Conservation (phyloP, 2,797 vertebrate species). For the Sebastes miniatus region DNA sequence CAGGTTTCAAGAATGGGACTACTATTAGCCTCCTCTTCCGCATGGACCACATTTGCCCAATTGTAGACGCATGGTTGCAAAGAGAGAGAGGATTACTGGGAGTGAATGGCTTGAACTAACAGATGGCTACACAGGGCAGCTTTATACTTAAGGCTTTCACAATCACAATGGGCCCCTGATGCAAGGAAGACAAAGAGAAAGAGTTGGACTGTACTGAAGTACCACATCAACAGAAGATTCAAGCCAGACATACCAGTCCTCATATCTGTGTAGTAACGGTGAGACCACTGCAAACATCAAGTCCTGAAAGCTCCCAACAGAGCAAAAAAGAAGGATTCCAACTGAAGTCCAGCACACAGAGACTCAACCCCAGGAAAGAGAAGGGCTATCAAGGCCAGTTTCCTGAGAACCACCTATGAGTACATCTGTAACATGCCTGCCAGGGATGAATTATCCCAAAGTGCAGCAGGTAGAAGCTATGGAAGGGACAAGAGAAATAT, state of each 20-base stretch:
- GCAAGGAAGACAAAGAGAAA: neutral
- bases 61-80: neutral
- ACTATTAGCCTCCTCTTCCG: neutral
- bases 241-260: neutral
- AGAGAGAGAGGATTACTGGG: constrained; percentile 7
- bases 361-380: neutral
- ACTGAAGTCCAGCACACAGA: neutral
- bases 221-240: neutral
- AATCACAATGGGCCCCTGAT: neutral
- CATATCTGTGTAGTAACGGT: neutral
- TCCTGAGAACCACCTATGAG: neutral
- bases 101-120: constrained; percentile 7
- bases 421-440: neutral
- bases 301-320: neutral
- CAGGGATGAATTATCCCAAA: neutral
- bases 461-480: neutral
- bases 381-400: neutral
- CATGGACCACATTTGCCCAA: neutral
- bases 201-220: neutral
- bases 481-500: neutral
- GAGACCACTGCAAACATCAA: neutral
- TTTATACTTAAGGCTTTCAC: neutral
- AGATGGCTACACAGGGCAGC: constrained; percentile 19
- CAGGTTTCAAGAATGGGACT: neutral
- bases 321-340: neutral